Conservation (phyloP, 1,140 invertebrate genomes). For the Drosophila neocordata region DNA sequence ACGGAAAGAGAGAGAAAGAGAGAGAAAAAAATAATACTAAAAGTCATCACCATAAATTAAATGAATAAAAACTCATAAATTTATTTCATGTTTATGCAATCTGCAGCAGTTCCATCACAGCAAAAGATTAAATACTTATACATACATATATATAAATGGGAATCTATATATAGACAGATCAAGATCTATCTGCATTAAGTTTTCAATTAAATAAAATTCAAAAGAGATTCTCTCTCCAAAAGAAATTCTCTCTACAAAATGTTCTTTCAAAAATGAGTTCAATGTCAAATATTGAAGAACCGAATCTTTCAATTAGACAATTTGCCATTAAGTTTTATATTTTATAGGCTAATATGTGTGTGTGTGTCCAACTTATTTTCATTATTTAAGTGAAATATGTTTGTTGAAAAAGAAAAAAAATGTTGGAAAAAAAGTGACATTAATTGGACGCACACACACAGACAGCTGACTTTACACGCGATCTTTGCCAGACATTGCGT, state of each 20-base stretch:
- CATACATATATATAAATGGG: slow-evolving; percentile 11
- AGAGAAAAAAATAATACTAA: neutral
- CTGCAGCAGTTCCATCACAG: slow-evolving; percentile 8
- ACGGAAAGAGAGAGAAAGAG: neutral
- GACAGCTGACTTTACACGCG: slow-evolving; percentile 44
- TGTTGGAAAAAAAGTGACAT: slow-evolving; percentile 53
- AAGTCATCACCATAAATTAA: slow-evolving; percentile 60
- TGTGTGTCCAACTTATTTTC: slow-evolving; percentile 10
- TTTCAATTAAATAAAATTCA: slow-evolving; percentile 38
- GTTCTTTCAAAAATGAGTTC: slow-evolving; percentile 45
- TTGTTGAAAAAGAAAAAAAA: slow-evolving; percentile 31
- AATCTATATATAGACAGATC: slow-evolving; percentile 16
- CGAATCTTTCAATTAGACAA: slow-evolving; percentile 9
- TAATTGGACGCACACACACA: slow-evolving; percentile 64
- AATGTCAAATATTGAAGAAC: slow-evolving; percentile 38
- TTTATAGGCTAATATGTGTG: neutral
- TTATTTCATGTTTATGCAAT: slow-evolving; percentile 29
- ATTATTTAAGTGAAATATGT: slow-evolving; percentile 45
- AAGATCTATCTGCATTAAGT: slow-evolving; percentile 26
- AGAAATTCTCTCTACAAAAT: neutral
- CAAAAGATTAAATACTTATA: neutral
- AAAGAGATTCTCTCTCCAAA: slow-evolving; percentile 11
- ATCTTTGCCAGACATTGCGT: slow-evolving; percentile 68
- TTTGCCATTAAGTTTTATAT: neutral
- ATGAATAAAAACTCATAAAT: slow-evolving; percentile 47